Base-by-base conservation (phyloP, 2,888 invertebrate genomes). In the Dendrolimus pini region DNA sequence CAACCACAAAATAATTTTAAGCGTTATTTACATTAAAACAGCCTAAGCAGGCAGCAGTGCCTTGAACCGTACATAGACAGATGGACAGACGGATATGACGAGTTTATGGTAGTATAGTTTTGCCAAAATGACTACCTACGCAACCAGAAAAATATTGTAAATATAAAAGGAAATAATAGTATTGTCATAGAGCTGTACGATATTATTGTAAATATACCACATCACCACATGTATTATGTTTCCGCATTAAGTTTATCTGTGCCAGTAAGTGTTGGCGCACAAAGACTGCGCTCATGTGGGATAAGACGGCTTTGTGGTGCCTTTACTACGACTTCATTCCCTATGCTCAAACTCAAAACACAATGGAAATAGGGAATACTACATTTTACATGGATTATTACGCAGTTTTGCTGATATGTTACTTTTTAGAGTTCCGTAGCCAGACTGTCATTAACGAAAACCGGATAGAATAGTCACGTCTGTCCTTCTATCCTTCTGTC, bases 201-300 rank as follows among this genome's bases (percentile, higher is more conserved):
- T 30, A 30, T 30, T 30, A 30, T 30, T 30, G 30, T 30, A 30
- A 30, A 30, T 30, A 30, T 30, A 30, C 30, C 30, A 30, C 30
- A 30, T 30, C 30, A 30, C 59, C 63, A 65, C 68, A 66, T 68
- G 72, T 74, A 71, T 66, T 74, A 71, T 66, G 66, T 64, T 30
- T 30, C 67, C 60, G 68, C 78, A 78, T 79, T 80, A 75, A 63
- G 74, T 80, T 81, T 82, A 83, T 85, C 82, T 78, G 72, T 71
- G 71, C 70, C 70, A 66, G 60, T 60, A 56, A 58, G 57, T 65
- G 67, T 66, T 65, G 69, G 62, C 63, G 60, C 73, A 82, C 81
- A 82, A 82, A 72, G 70, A 75, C 76, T 65, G 74, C 77, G 81
- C 82, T 84, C 80, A 83, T 78, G 74, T 74, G 78, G 82, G 81